Evolutionary conservation across 35 echinoderm and acorn worm genomes (phyloP), one percentile per base, ranked within the genome.

Genomic region (Nesometra sesokonis): DNA sequence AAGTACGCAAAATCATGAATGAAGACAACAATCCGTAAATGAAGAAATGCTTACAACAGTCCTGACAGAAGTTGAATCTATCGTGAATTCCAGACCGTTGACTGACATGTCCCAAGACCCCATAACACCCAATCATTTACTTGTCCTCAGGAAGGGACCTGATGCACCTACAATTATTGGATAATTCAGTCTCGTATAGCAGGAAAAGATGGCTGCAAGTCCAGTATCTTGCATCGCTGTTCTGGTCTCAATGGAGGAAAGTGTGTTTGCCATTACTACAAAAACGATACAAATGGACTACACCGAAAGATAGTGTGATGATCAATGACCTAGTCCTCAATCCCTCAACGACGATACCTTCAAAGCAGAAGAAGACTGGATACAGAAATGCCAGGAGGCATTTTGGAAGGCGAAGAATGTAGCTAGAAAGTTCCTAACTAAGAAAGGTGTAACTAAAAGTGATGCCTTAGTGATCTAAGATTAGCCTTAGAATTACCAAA

Each of bases 241-340:
- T 88, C 19, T 82, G 87, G 78, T 7, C 17, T 2, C 30, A 78
- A 34, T 85, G 84, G 84, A 3, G 19, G 5, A 85, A 88, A 30
- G 86, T 84, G n/a, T 89, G 84, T 78, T 27, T 89, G 30, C 82
- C 88, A 8, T 13, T 78, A 0, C 31, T 89, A 35, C 88, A 89
- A 36, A 40, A 30, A 13, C 57, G 82, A n/a, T n/a, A n/a, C n/a
- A n/a, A n/a, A n/a, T n/a, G n/a, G n/a, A n/a, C n/a, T n/a, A n/a
- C n/a, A n/a, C 31, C 35, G 4, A 38, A 84, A 32, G 15, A 67
- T 2, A 89, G 84, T 32, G 31, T 89, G 11, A 67, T 33, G 32
- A 1, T 87, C 30, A 33, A 37, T 29, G 84, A 86, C 32, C 30
- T 86, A 57, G 46, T 86, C 4, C 84, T 43, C 5, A 43, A 43